Evolutionary conservation across 2,113 vertebrate genomes (phyloP).

Genomic region (Vulpes vulpes): DNA sequence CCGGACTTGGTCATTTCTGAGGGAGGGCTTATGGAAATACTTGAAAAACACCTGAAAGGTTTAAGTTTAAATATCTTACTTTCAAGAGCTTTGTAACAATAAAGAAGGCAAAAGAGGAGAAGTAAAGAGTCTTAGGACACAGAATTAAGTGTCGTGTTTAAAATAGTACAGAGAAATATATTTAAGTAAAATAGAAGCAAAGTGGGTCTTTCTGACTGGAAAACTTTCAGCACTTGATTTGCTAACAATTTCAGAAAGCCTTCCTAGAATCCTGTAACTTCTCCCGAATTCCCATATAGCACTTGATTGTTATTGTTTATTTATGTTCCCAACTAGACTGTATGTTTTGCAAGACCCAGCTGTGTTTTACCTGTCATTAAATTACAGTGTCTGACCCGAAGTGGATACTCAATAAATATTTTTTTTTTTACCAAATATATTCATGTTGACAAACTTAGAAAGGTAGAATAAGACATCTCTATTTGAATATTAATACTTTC

Average conservation of each 20-base stretch:
- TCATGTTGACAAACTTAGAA: constrained; percentile 33
- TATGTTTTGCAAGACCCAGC: neutral
- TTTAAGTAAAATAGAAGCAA: constrained; percentile 24
- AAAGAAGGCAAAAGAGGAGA: neutral
- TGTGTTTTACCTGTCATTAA: constrained; percentile 37
- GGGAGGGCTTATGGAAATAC: neutral
- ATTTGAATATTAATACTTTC: constrained; percentile 28
- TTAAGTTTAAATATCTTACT: constrained; percentile 50
- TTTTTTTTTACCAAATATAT: constrained; percentile 27
- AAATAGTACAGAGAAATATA: neutral
- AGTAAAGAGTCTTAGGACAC: neutral
- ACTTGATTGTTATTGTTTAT: neutral
- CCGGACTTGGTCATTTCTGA: neutral
- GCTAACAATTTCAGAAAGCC: neutral
- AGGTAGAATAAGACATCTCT: neutral
- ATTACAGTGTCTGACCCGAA: constrained; percentile 6
- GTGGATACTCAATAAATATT: neutral
- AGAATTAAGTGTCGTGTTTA: constrained; percentile 3
- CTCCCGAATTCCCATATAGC: neutral
- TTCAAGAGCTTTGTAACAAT: neutral
- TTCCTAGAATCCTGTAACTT: neutral
- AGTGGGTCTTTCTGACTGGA: neutral
- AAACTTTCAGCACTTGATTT: neutral
- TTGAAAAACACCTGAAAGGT: neutral
- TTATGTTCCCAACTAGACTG: neutral